Evolutionary conservation across 2,113 vertebrate genomes (phyloP).

Genomic region (Takifugu bimaculatus): DNA sequence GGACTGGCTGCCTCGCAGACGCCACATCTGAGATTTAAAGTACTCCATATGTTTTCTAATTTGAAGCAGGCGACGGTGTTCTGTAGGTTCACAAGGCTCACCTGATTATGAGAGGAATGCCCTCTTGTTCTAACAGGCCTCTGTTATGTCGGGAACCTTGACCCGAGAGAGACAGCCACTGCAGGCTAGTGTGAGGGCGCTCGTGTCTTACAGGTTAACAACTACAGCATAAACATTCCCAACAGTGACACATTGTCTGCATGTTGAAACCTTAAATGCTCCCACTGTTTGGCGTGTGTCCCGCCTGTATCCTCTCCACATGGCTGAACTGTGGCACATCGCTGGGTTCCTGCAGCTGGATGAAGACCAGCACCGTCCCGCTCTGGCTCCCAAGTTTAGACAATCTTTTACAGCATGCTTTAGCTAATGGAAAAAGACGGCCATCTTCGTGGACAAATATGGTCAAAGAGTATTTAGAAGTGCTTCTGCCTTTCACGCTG

Average conservation of each 20-base stretch:
- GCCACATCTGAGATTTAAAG: not conserved
- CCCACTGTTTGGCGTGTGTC: not conserved
- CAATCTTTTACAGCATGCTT: constrained; percentile 52
- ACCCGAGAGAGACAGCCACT: constrained; percentile 55
- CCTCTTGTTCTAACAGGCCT: constrained; percentile 65
- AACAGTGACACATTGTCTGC: constrained; percentile 6
- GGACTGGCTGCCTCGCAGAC: not conserved
- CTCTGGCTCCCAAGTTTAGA: constrained; percentile 40
- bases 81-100: constrained; percentile 49
- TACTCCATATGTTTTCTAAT: not conserved
- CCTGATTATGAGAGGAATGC: constrained; percentile 69
- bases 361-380: constrained; percentile 31
- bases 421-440: constrained; percentile 64
- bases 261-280: constrained; percentile 1
- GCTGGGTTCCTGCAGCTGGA: constrained; percentile 30
- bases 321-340: constrained; percentile 12
- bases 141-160: constrained; percentile 49
- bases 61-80: constrained; percentile 40
- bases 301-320: not conserved
- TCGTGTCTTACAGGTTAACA: constrained; percentile 42
- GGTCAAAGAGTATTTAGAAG: constrained; percentile 56
- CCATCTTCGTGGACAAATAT: constrained; percentile 66
- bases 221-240: constrained; percentile 23
- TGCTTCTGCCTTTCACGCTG: constrained; percentile 40
- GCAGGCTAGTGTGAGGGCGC: constrained; percentile 10